Percentiles rank a stretch among this genome's conserved stretches.
Conservation (phyloP, 2,888 invertebrate genomes). For the Chymomyza caudatula region DNA sequence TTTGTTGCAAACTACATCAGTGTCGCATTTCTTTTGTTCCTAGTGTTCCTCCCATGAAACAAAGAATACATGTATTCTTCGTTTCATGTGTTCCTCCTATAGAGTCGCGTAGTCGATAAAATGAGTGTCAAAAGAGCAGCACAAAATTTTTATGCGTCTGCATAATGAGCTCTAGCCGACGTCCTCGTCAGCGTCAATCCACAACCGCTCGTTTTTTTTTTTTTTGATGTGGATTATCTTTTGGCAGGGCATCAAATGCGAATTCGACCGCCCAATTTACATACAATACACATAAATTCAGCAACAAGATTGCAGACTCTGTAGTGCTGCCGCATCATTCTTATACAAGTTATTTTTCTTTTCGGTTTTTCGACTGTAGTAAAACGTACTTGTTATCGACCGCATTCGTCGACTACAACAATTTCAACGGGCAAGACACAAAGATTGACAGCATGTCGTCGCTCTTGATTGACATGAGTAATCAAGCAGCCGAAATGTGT, state of each 20-base stretch:
- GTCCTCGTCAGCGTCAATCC: conserved; percentile 32
- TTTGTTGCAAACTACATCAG: conserved; percentile 64
- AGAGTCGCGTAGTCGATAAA: too few species aligned
- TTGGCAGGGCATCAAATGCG: conserved; percentile 73
- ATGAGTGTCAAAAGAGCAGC: conserved; percentile 11
- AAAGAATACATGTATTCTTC: conserved; percentile 34
- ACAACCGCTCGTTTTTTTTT: conserved; percentile 18
- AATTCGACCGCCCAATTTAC: conserved; percentile 76
- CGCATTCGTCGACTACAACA: conserved; percentile 28
- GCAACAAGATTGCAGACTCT: conserved; percentile 46
- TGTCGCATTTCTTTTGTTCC: conserved; percentile 62
- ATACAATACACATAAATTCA: conserved; percentile 75
- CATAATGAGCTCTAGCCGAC: conserved; percentile 67
- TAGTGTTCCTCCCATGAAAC: too few species aligned
- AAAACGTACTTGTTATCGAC: conserved; percentile 60
- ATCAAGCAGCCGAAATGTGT: conserved; percentile 77
- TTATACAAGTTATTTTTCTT: conserved; percentile 18
- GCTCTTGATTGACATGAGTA: conserved; percentile 77
- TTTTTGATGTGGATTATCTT: conserved; percentile 68
- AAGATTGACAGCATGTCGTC: conserved; percentile 78
- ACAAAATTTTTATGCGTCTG: conserved; percentile 62
- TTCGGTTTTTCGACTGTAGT: conserved; percentile 51
- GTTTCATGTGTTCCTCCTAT: background rate
- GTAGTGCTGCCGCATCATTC: conserved; percentile 23
- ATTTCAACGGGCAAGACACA: conserved; percentile 72